These are phyloP conservation scores for Drosophila falleni DNA, from an alignment of 2,888 invertebrate genomes.

Conservation along the genomic window DNA sequence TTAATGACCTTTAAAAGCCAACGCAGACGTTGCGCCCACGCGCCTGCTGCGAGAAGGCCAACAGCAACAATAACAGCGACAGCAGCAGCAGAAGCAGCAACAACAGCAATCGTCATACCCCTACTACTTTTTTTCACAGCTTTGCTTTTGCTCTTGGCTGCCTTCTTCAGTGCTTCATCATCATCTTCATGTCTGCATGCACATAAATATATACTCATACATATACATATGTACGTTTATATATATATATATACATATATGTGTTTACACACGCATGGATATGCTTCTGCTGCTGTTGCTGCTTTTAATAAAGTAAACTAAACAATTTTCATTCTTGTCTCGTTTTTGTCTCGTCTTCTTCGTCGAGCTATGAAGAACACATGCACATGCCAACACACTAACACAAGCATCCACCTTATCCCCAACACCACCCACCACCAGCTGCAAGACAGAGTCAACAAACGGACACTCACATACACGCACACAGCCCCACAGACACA, in stretches of 20 bases:
- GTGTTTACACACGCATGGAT: conserved; percentile 44
- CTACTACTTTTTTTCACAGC: conserved; percentile 52
- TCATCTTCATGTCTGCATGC: conserved; percentile 63
- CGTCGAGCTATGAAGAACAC: conserved; percentile 56
- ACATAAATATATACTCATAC: conserved; percentile 12
- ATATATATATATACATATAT: conserved; percentile 10
- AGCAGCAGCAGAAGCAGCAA: conserved; percentile 30
- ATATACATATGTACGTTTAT: conserved; percentile 5
- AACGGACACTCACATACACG: conserved; percentile 70
- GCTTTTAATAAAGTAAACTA: conserved; percentile 81
- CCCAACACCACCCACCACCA: conserved; percentile 45
- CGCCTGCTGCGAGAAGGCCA: conserved; percentile 61
- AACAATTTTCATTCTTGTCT: conserved; percentile 82
- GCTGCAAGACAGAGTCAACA: conserved; percentile 72
- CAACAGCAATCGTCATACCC: conserved; percentile 40
- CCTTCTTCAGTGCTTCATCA: conserved; percentile 66
- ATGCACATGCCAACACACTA: conserved; percentile 38
- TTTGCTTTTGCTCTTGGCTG: conserved; percentile 43
- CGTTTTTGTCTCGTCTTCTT: conserved; percentile 76
- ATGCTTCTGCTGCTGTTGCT: conserved; percentile 48
- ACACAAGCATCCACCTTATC: conserved; percentile 41
- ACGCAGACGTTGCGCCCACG: conserved; percentile 70
- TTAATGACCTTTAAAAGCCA: conserved; percentile 82
- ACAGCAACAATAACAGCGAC: conserved; percentile 31
- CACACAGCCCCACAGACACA: conserved; percentile 41